phyloP scores from a whole-genome alignment of 2,113 vertebrate genomes.

The Psilopogon haemacephalus region DNA sequence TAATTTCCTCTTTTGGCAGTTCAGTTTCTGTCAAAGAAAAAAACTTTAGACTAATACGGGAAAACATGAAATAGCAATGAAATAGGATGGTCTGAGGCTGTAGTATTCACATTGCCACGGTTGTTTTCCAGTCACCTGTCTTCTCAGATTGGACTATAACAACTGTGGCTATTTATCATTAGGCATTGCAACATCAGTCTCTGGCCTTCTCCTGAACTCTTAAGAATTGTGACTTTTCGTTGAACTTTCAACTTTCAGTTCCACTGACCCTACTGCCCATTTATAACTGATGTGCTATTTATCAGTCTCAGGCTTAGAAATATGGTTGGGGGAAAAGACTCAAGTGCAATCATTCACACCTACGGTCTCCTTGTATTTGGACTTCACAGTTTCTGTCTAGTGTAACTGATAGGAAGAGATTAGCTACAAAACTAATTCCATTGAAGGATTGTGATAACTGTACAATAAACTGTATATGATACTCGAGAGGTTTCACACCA shows the following conservation, averaged over 20 bases:
- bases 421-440: slow-evolving; percentile 74
- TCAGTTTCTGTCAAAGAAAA: not conserved
- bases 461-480: slow-evolving; percentile 58
- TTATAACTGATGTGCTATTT: slow-evolving; percentile 72
- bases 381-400: slow-evolving; percentile 69
- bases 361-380: slow-evolving; percentile 58
- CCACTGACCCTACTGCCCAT: slow-evolving; percentile 71
- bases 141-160: slow-evolving; percentile 64
- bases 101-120: not conserved
- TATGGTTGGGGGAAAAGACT: slow-evolving; percentile 55
- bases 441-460: slow-evolving; percentile 67
- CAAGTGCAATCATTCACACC: slow-evolving; percentile 74
- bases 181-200: slow-evolving; percentile 29
- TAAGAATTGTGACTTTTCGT: slow-evolving; percentile 76
- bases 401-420: slow-evolving; percentile 75
- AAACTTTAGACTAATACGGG: not conserved
- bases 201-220: slow-evolving; percentile 78
- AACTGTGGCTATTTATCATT: slow-evolving; percentile 24
- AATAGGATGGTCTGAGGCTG: not conserved
- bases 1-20: not conserved
- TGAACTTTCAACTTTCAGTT: slow-evolving; percentile 75
- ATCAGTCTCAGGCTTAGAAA: slow-evolving; percentile 72
- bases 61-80: not conserved
- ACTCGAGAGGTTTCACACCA: slow-evolving; percentile 71
- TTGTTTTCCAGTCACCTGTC: slow-evolving; percentile 21